These are phyloP conservation scores for Acanthococcus lagerstroemiae DNA, from an alignment of 2,888 invertebrate genomes.

Conservation along the genomic window DNA sequence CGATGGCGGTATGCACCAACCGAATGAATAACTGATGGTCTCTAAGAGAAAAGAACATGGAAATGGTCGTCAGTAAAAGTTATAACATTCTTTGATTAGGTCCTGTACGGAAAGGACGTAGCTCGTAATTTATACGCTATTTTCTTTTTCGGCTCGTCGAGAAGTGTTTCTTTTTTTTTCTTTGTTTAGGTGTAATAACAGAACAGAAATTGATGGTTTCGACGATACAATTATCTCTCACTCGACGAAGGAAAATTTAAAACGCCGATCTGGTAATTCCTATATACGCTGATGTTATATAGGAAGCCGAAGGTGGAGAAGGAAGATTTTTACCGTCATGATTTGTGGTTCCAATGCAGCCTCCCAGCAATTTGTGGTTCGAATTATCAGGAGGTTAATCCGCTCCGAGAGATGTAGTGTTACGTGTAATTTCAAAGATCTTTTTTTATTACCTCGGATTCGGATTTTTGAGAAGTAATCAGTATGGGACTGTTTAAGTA, in stretches of 20 bases:
- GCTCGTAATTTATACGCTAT: conserved; percentile 16
- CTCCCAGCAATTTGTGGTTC: conserved; percentile 6
- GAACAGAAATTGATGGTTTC: conserved; percentile 27
- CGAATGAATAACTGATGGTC: no score
- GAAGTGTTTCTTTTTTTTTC: no score
- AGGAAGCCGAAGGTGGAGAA: not conserved
- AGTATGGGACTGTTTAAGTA: no score
- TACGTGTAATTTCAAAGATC: not conserved
- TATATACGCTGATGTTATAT: conserved; percentile 6
- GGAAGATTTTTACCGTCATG: conserved; percentile 15
- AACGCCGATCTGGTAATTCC: conserved; percentile 9
- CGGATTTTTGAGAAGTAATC: no score
- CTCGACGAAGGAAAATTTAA: conserved; percentile 3
- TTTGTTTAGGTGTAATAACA: conserved; percentile 22
- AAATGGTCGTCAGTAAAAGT: no score
- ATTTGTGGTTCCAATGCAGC: conserved; percentile 21
- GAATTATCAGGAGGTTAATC: not conserved
- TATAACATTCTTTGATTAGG: no score
- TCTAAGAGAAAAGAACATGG: no score
- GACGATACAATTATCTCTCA: conserved; percentile 24
- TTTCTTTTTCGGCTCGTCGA: conserved; percentile 15
- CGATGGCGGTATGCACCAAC: no score
- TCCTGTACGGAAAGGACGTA: no score
- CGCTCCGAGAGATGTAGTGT: not conserved
- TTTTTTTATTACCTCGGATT: not conserved